Base-by-base conservation (phyloP, 2,797 vertebrate species). In the Nasua narica region DNA sequence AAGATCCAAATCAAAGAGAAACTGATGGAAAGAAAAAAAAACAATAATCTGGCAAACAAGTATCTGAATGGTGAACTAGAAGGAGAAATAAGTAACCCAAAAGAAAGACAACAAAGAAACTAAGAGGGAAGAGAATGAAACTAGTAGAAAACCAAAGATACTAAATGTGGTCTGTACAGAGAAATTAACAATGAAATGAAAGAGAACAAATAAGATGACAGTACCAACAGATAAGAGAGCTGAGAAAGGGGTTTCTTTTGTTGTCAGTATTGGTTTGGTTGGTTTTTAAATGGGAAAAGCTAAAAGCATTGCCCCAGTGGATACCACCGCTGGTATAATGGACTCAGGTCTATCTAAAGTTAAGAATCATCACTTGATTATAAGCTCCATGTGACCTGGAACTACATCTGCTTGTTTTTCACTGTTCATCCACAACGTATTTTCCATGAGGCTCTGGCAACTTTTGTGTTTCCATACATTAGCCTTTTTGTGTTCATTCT, bases 101-200 rank as follows among this genome's bases (percentile, higher is more conserved):
- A 67, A 69, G 37, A 89, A 87, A 78, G 19, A 87, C 15, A 77
- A 70, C 14, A 83, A 87, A 85, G 58, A 77, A 87, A 87, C 14
- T 21, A 32, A 79, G 74, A 77, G 6, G 9, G 60, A 94, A 37
- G 60, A 60, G 54, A 29, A 70, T 21, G 60, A 82, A 23, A 92
- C n/a, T 40, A 78, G 54, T 19, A 56, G 37, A 81, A 86, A 62
- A 52, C 35, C 74, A 46, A 76, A 87, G 35, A 29, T 13, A 74
- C 60, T 89, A 85, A 67, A 94, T 32, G 14, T 60, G 29, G 65
- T 85, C 69, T 56, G 23, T 77, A 70, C 69, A 50, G 15, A 95
- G 58, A 95, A 94, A 91, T 27, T 16, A 93, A 90, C 62, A 62
- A 15, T 79, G 46, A 94, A 94, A 93, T 35, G 15, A 95, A 84